Conservation (phyloP, 2,888 invertebrate species). For the Habrosyne pyritoides region DNA sequence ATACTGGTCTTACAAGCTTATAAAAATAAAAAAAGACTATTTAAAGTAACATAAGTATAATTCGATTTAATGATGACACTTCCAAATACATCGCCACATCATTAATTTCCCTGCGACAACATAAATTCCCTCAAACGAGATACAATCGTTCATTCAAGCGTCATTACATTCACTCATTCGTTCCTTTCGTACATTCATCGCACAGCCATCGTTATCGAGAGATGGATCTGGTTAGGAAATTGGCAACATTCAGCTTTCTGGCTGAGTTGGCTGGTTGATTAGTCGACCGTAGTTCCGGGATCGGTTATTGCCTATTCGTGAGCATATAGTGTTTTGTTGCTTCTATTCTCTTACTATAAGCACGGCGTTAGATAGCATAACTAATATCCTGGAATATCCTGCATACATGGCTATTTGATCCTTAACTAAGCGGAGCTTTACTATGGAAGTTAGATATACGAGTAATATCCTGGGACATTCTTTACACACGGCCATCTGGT, state of each 20-base stretch:
- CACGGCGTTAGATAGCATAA: not conserved
- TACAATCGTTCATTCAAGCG: conserved; percentile 60
- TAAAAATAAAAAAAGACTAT: too few relatives aligned
- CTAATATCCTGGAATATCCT: too few relatives aligned
- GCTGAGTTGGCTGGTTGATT: conserved; percentile 52
- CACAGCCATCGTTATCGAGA: conserved; percentile 45
- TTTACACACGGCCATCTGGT: too few relatives aligned
- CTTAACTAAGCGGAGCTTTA: too few relatives aligned
- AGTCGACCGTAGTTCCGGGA: conserved; percentile 47
- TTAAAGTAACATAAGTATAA: too few relatives aligned
- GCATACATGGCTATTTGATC: too few relatives aligned
- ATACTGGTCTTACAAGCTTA: too few relatives aligned
- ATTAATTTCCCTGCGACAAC: conserved; percentile 1
- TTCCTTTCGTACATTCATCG: conserved; percentile 40
- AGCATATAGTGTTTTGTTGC: not conserved
- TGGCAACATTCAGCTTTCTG: conserved; percentile 66
- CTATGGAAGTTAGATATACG: too few relatives aligned
- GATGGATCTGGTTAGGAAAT: conserved; percentile 73
- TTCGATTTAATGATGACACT: not conserved
- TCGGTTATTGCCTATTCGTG: conserved; percentile 12
- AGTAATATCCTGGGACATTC: too few relatives aligned
- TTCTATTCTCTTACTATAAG: not conserved
- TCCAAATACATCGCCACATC: not conserved
- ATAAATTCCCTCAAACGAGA: conserved; percentile 25
- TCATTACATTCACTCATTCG: conserved; percentile 65